phyloP scores from a whole-genome alignment of 2,113 vertebrate species.

The Calyptomena viridis region DNA sequence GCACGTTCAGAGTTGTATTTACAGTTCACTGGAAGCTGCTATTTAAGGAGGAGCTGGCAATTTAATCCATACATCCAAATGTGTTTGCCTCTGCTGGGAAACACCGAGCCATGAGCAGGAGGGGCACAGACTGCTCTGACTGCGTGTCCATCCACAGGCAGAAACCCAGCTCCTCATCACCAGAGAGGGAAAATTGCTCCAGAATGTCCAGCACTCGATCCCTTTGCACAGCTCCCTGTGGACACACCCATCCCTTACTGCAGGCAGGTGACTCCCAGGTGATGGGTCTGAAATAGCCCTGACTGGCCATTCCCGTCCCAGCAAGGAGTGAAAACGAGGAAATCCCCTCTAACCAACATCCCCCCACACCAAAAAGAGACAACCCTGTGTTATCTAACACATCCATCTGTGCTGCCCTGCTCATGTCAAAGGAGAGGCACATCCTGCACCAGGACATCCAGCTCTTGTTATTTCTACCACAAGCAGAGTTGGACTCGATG shows the following conservation, averaged over 20 bases:
- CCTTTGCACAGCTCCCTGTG: background rate
- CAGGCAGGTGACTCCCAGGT: background rate
- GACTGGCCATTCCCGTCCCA: background rate
- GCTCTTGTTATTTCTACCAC: background rate
- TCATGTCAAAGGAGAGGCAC: background rate
- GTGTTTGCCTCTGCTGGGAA: background rate
- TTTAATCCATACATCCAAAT: background rate
- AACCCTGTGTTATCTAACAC: background rate
- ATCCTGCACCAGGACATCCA: background rate
- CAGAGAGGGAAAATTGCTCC: background rate
- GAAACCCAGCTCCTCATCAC: background rate
- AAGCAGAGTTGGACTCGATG: background rate
- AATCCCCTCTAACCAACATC: background rate
- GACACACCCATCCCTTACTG: background rate
- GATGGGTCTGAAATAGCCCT: background rate
- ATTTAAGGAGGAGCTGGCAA: conserved; percentile 34
- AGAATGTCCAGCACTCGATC: background rate
- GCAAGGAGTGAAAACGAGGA: background rate
- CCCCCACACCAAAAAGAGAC: background rate
- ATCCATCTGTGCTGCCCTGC: background rate
- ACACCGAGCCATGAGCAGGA: background rate
- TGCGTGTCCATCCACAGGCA: background rate
- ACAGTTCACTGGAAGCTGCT: background rate
- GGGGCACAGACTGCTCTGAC: background rate
- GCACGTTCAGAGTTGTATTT: background rate